Base-by-base conservation (phyloP, 2,113 vertebrate species). In the Leiothrix lutea region DNA sequence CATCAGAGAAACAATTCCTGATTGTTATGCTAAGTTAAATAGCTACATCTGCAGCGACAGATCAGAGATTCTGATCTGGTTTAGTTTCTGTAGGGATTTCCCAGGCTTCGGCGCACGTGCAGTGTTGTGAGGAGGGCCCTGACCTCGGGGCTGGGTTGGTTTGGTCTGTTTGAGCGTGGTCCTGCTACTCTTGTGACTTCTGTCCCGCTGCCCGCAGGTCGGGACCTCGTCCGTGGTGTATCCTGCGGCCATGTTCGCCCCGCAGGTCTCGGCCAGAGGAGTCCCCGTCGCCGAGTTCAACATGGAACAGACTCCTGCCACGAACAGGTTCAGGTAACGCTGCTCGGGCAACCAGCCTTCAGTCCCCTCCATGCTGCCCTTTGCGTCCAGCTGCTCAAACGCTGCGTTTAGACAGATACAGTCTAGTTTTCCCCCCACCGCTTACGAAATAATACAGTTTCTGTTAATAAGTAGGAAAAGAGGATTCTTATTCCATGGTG, bases 211-310 rank as follows among this genome's bases (percentile, higher is more conserved):
- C 85, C 69, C 40, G 18, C 51, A 99, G 99, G 99, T 99, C 31
- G 99, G 99, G 36, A 99, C 99, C 1, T 99, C 99, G 47, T 99
- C 99, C 0, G 97, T 99, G 50, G 99, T 99, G 80, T 99, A 99
- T 95, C 99, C 99, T 5, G 99, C 99, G 0, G 99, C 99, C 47
- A 99, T 99, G 98, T 99, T 99, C 84, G 99, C 98, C 23, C 99
- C 99, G 2, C 99, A 99, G 93, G 99, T 99, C 42, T 99, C 99
- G 0, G 98, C 98, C 85, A 98, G 99, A 64, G 99, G 99, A 2
- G 95, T 99, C 54, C 99, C 99, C 0, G 99, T 99, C 57, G 99
- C 99, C 0, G 99, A 99, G 78, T 99, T 99, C 81, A 99, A 99
- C 97, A 98, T 80, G 71, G 96, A 97, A 31, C 82, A 96, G n/a